These are phyloP conservation scores for Vulpes ferrilata DNA, from an alignment of 2,113 vertebrate genomes.

Conservation along the genomic window DNA sequence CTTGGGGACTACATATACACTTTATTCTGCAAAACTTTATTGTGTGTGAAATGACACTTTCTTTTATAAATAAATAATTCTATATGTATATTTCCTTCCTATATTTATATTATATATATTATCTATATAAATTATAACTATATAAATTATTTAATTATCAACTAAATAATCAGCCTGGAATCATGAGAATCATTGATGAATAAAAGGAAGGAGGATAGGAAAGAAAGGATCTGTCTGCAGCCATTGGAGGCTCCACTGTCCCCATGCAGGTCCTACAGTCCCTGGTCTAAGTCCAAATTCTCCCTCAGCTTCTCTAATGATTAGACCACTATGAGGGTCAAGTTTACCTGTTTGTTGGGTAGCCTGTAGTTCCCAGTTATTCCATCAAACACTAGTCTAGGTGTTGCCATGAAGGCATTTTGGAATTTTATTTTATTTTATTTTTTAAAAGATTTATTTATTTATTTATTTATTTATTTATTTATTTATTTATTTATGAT, in stretches of 20 bases:
- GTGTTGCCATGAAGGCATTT: background rate
- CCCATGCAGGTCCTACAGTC: background rate
- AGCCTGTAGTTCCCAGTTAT: background rate
- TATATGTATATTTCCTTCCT: background rate
- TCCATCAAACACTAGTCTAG: background rate
- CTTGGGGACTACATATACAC: background rate
- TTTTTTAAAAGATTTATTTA: too few relatives aligned
- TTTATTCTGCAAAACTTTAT: background rate
- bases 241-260: background rate
- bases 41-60: background rate
- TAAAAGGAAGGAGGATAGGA: background rate
- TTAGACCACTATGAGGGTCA: background rate
- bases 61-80: background rate
- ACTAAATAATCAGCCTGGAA: background rate
- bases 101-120: background rate
- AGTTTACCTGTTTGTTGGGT: background rate
- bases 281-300: background rate
- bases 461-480: too few relatives aligned
- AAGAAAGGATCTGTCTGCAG: background rate
- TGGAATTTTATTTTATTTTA: background rate
- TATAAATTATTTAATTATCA: background rate
- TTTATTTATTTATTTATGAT: too few relatives aligned
- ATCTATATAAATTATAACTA: background rate
- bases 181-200: background rate
- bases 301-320: background rate